Evolutionary conservation across 2,113 vertebrate species (phyloP), one percentile per base, ranked within the genome.

Genomic region (Dinomys branickii): DNA sequence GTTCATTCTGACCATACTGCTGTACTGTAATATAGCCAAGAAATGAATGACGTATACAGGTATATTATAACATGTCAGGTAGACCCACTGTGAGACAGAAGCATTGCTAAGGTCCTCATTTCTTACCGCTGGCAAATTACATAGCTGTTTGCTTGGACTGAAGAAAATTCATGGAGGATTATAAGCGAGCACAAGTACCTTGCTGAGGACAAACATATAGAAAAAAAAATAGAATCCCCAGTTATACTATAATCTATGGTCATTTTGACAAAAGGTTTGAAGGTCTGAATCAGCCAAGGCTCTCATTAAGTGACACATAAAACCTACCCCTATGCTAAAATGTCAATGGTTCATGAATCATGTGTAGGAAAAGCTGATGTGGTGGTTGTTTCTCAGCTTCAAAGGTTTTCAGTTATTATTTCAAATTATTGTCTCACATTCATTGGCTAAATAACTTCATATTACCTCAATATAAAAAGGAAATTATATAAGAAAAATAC

Each of bases 381-480:
- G 41, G 7, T 38, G 24, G 5, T 69, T 69, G 22, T 73, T 82
- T 96, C 50, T 77, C 41, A 87, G n/a, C 58, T 86, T 97, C 44
- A 33, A 71, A 83, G 59, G 10, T 30, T 93, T 92, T 90, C 85
- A 47, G 30, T 80, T 91, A 83, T 41, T 94, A 44, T 90, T 73
- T 86, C 65, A 81, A 90, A 54, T 82, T 82, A 81, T 20, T 58
- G 5, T 86, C 44, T 59, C 77, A 93, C 75, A 82, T 80, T 56
- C 30, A 81, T 10, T 75, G 38, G 13, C 58, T 44, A 96, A 63
- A 92, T 65, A 75, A 94, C 75, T 14, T 80, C 38, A 94, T 65
- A 28, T 77, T 86, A 20, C 3, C 19, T 69, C 33, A 91, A 58
- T 89, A 95, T 86, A 65, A 95, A 89, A 85, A 69, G 20, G 3